Conservation (phyloP, 1,140 invertebrate genomes). For the Drosophila orena region DNA sequence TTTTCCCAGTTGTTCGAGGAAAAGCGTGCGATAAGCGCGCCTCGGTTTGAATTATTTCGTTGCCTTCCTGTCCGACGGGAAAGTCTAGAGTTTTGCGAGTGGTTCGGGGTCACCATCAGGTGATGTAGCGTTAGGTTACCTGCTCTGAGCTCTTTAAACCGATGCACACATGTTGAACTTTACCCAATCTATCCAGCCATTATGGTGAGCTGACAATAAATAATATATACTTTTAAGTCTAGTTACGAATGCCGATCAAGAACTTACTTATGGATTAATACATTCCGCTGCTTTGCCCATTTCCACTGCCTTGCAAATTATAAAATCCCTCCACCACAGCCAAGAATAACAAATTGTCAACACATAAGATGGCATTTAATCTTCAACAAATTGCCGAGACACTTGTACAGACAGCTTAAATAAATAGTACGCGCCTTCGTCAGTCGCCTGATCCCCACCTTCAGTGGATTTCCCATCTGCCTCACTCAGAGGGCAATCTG, state of each 20-base stretch:
- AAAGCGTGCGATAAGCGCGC: slow-evolving; percentile 59
- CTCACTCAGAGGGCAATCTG: slow-evolving; percentile 61
- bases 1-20: slow-evolving; percentile 65
- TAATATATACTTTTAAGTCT: too few relatives aligned
- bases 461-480: background rate
- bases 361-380: slow-evolving; percentile 81
- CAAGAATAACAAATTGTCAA: slow-evolving; percentile 78
- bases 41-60: slow-evolving; percentile 72
- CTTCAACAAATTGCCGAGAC: slow-evolving; percentile 78
- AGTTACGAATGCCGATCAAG: too few relatives aligned
- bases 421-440: slow-evolving; percentile 68
- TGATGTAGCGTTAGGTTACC: slow-evolving; percentile 28
- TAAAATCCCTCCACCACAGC: slow-evolving; percentile 11
- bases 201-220: background rate
- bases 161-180: background rate
- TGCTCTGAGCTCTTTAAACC: slow-evolving; percentile 7
- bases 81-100: background rate
- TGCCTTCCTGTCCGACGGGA: slow-evolving; percentile 30
- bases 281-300: too few relatives aligned
- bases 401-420: slow-evolving; percentile 78
- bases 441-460: slow-evolving; percentile 11
- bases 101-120: slow-evolving; percentile 9
- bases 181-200: background rate
- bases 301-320: background rate
- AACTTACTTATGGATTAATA: too few relatives aligned